phyloP scores from a whole-genome alignment of 2,888 invertebrate genomes.

The Sthenelais limicola region DNA sequence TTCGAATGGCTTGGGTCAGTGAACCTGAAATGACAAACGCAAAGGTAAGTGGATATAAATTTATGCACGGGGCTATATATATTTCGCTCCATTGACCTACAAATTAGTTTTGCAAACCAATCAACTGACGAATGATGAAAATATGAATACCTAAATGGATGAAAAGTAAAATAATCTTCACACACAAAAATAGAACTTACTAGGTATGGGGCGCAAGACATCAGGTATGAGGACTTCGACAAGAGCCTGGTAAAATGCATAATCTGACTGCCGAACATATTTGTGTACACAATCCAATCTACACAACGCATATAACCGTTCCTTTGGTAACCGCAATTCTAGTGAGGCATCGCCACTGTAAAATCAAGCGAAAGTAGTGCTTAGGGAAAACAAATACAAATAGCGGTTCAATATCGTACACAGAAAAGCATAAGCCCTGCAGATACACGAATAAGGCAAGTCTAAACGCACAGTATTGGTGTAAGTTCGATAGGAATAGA shows the following conservation, averaged over 20 bases:
- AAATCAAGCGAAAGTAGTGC: too few relatives aligned
- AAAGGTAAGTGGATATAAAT: background rate
- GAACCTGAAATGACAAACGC: constrained; percentile 75
- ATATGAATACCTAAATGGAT: too few relatives aligned
- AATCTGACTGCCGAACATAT: constrained; percentile 88
- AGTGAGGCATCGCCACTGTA: constrained; percentile 64
- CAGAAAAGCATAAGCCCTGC: too few relatives aligned
- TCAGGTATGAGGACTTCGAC: constrained; percentile 97
- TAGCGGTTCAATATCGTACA: too few relatives aligned
- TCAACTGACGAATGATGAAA: too few relatives aligned
- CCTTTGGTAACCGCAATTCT: constrained; percentile 68
- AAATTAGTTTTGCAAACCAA: too few relatives aligned
- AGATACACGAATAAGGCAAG: too few relatives aligned
- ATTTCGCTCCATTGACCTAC: too few relatives aligned
- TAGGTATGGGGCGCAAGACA: constrained; percentile 94
- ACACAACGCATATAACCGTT: constrained; percentile 81
- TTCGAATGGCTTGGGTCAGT: constrained; percentile 92
- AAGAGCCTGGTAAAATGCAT: constrained; percentile 93
- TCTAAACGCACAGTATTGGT: too few relatives aligned
- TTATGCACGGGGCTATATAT: background rate
- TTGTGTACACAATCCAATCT: constrained; percentile 82
- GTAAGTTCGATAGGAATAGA: too few relatives aligned
- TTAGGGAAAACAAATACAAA: too few relatives aligned
- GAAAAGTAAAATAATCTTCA: too few relatives aligned
- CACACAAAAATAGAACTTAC: constrained; percentile 73